Evolutionary conservation across 2,113 vertebrate species (phyloP), one percentile per base, ranked within the genome.

Genomic region (Dascyllus trimaculatus): DNA sequence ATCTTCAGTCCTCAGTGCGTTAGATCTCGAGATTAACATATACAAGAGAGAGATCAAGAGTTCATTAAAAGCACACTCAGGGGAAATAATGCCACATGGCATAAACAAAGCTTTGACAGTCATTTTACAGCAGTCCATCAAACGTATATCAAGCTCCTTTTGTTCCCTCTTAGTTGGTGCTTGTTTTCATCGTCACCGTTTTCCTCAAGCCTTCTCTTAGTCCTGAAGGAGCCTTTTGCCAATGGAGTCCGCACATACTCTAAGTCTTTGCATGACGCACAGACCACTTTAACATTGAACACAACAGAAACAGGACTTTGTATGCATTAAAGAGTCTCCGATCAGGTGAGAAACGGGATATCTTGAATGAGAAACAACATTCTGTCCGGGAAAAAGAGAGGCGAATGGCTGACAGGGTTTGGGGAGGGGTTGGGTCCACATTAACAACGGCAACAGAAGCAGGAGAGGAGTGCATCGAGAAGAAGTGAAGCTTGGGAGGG

Each of bases 101-200:
- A 46, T 11, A 53, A 56, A 61, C 65, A 46, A 71, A 74, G 71
- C 62, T 57, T 49, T 64, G 67, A 81, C 75, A 77, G 80, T 83
- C 70, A 49, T 63, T 81, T 82, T 40, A 85, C 77, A 78, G 79
- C 69, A 76, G 87, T 82, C 86, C 70, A 78, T 85, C 75, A 79
- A 65, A 84, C 17, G 29, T 29, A 74, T 69, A 68, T 62, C 46
- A 43, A 56, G 43, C 68, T 25, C 61, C 77, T 69, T 75, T 75
- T 62, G 53, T 53, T 71, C 32, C 1, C 24, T 61, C 25, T 63
- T 70, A 63, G 54, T 59, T 24, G 54, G 62, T 4, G 3, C 45
- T 56, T 56, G 54, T 60, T 68, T 66, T 77, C 63, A 71, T 70
- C 24, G 5, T 51, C 21, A 45, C 49, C 26, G 40, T 68, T 54